Percentiles rank a stretch among this genome's conserved stretches.
phyloP scores from a whole-genome alignment of 2,113 vertebrate species.

The Pongo pygmaeus region DNA sequence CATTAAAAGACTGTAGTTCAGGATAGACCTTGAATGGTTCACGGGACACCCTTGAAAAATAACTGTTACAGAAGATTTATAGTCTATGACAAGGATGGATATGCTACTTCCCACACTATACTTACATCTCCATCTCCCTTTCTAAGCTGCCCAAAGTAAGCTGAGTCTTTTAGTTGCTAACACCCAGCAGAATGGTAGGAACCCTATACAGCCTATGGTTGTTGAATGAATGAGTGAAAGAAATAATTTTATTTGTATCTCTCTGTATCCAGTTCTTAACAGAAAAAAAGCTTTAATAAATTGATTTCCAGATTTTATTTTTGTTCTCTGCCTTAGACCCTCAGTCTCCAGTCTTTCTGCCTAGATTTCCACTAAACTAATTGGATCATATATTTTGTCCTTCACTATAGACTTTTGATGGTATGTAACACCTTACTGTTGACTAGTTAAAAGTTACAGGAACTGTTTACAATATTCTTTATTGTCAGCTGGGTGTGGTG shows the following conservation, averaged over 20 bases:
- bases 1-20: neutral
- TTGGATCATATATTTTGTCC: neutral
- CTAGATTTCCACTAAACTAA: constrained; percentile 2
- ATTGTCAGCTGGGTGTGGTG: neutral
- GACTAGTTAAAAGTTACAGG: constrained; percentile 8
- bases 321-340: neutral
- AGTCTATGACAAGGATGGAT: neutral
- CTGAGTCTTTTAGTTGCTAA: neutral
- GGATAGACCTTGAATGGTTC: neutral
- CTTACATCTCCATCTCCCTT: neutral
- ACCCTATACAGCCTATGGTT: neutral
- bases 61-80: constrained; percentile 7
- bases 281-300: neutral
- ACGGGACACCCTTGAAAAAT: neutral
- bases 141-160: neutral
- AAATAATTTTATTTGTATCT: neutral
- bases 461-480: constrained; percentile 11
- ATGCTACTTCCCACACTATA: neutral
- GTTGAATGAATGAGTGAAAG: neutral
- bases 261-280: neutral
- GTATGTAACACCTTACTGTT: neutral
- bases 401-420: neutral
- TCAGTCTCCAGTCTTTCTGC: neutral
- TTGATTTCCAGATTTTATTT: neutral
- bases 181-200: neutral